Evolutionary conservation across 2,113 vertebrate species (phyloP).

Genomic region (Uropsilus gracilis): DNA sequence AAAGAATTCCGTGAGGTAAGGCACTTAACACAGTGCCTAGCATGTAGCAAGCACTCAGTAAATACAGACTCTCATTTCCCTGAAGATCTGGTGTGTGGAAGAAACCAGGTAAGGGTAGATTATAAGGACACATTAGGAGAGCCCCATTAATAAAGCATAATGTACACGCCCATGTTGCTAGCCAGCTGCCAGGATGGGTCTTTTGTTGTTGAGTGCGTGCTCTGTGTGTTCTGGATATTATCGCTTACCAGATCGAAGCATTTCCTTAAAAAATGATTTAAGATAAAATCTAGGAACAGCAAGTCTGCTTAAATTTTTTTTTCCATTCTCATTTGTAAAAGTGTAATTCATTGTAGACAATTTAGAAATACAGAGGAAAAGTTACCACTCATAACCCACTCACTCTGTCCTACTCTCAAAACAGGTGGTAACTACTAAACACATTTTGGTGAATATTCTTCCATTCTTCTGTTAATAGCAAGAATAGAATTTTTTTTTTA

Average conservation of each 20-base stretch:
- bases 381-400: neutral
- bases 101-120: neutral
- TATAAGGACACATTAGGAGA: neutral
- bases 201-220: neutral
- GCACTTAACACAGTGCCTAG: neutral
- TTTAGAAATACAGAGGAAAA: neutral
- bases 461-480: neutral
- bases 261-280: neutral
- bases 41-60: neutral
- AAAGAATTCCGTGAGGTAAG: neutral
- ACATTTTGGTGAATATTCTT: neutral
- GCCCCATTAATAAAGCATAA: too few relatives aligned
- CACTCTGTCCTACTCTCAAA: neutral
- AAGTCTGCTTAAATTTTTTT: neutral
- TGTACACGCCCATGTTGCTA: neutral
- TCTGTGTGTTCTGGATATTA: too few relatives aligned
- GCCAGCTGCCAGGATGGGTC: neutral
- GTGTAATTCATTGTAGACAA: neutral
- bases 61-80: neutral
- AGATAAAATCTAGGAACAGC: neutral
- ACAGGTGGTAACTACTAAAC: neutral
- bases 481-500: too few relatives aligned
- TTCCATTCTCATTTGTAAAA: neutral
- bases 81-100: neutral
- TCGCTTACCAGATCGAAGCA: neutral